These are phyloP conservation scores for Probaryconus sp. DNA, from an alignment of 1,140 invertebrate genomes.

Conservation along the genomic window DNA sequence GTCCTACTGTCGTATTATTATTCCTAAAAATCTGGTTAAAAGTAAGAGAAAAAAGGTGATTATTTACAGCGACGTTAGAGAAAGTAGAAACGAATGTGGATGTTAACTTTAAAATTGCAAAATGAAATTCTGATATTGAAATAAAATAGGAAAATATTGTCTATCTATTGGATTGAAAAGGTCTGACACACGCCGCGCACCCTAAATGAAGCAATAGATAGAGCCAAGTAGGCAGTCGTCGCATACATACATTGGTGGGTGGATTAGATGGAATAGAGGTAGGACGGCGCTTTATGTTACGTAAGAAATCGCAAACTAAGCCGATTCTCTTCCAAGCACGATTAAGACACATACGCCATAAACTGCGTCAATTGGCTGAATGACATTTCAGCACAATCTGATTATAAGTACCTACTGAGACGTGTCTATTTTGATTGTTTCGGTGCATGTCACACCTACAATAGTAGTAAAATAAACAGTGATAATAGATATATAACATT, in stretches of 20 bases:
- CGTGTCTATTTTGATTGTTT: slow-evolving; percentile 16
- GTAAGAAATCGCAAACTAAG: slow-evolving; percentile 42
- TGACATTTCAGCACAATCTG: slow-evolving; percentile 28
- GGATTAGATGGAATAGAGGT: slow-evolving; percentile 44
- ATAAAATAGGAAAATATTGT: slow-evolving; percentile 34
- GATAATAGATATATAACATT: no score
- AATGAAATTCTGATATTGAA: no score
- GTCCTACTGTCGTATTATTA: no score
- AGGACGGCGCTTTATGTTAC: slow-evolving; percentile 28
- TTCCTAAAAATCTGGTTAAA: no score
- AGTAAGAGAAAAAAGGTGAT: no score
- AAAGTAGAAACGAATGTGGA: no score
- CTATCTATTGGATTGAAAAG: slow-evolving; percentile 9
- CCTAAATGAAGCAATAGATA: slow-evolving; percentile 52
- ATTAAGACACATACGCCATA: slow-evolving; percentile 14
- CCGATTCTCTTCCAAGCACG: slow-evolving; percentile 29
- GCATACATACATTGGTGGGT: slow-evolving; percentile 39
- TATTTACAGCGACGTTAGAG: no score
- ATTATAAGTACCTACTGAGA: slow-evolving; percentile 14
- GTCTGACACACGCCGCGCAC: slow-evolving; percentile 11
- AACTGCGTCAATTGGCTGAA: slow-evolving; percentile 36
- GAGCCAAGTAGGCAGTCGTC: slow-evolving; percentile 35
- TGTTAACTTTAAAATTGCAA: no score
- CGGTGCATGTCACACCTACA: no score
- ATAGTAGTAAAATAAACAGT: no score